Evolutionary conservation across 2,888 invertebrate species (phyloP).

Genomic region (Drosophila subquinaria): DNA sequence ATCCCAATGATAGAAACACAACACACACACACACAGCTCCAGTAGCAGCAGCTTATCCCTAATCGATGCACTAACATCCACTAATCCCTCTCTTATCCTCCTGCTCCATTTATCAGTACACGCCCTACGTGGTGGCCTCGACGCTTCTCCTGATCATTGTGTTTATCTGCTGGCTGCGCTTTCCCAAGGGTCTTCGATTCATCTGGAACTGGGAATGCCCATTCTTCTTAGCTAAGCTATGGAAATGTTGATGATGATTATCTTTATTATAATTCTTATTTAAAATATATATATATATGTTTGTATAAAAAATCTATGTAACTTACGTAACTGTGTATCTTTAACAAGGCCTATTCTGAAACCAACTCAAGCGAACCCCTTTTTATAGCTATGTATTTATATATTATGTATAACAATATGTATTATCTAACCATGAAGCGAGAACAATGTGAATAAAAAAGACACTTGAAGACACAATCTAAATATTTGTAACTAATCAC

Average conservation of each 20-base stretch:
- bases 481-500: slow-evolving; percentile 52
- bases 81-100: slow-evolving; percentile 21
- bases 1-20: not conserved
- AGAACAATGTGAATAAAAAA: slow-evolving; percentile 65
- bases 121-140: slow-evolving; percentile 10
- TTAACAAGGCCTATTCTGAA: slow-evolving; percentile 53
- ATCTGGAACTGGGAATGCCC: slow-evolving; percentile 4
- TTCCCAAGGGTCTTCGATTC: slow-evolving; percentile 3
- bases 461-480: slow-evolving; percentile 49
- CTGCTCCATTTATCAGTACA: slow-evolving; percentile 25
- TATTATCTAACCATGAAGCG: slow-evolving; percentile 62
- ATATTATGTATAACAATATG: slow-evolving; percentile 25
- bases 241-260: slow-evolving; percentile 7
- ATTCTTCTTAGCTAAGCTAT: slow-evolving; percentile 8
- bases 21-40: slow-evolving; percentile 5
- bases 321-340: slow-evolving; percentile 47
- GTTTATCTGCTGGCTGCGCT: slow-evolving; percentile 14
- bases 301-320: slow-evolving; percentile 49
- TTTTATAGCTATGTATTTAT: slow-evolving; percentile 29
- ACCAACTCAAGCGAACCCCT: slow-evolving; percentile 67
- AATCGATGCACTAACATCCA: slow-evolving; percentile 14
- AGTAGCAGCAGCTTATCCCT: slow-evolving; percentile 13
- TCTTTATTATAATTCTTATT: slow-evolving; percentile 24
- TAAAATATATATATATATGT: slow-evolving; percentile 50
- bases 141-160: slow-evolving; percentile 24